Base-by-base conservation (phyloP, 2,797 vertebrate species). In the Bradypus variegatus region DNA sequence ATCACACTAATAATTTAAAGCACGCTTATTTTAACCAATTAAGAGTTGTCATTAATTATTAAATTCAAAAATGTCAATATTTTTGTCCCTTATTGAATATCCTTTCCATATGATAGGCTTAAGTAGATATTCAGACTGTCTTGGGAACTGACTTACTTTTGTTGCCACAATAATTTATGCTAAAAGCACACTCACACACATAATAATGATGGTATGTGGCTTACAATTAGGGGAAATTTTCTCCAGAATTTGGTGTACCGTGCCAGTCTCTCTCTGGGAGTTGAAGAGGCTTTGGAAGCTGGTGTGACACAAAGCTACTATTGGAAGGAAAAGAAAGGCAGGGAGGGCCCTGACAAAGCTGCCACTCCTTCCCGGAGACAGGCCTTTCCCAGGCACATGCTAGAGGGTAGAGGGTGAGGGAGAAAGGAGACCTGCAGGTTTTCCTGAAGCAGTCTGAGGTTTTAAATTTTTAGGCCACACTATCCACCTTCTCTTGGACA, bases 41-140 rank as follows among this genome's bases (percentile, higher is more conserved):
- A 75, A 92, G 82, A 90, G 67, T 11, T 83, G 64, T 75, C 89
- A 91, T 94, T 86, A 93, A 95, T 91, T 93, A 95, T 95, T 94
- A 94, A 95, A 80, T 58, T 65, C 12, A 62, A 80, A 92, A 86
- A 88, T 36, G 78, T 93, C 89, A 91, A 94, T 90, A 92, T 16
- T 75, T 92, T 67, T 69, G 82, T 83, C 33, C 86, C 65, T 91
- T 55, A 76, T 48, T 86, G 79, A 89, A 82, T 41, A 87, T 58
- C 55, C 65, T 92, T 89, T 79, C 2, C 29, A 89, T 86, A 45
- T 6, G 55, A 67, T 3, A 79, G 91, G 36, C 86, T 81, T 82
- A 64, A 86, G 90, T 11, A 86, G 69, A 50, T 18, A 58, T 25
- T 41, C 80, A 64, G 45, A 53, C 58, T 81, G 65, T 78, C 91